A percentile compares a stretch with the other conserved stretches of the same genome.
These are phyloP conservation scores for Cryptocheilus praepositus DNA, from an alignment of 2,888 invertebrate genomes.

Conservation along the genomic window DNA sequence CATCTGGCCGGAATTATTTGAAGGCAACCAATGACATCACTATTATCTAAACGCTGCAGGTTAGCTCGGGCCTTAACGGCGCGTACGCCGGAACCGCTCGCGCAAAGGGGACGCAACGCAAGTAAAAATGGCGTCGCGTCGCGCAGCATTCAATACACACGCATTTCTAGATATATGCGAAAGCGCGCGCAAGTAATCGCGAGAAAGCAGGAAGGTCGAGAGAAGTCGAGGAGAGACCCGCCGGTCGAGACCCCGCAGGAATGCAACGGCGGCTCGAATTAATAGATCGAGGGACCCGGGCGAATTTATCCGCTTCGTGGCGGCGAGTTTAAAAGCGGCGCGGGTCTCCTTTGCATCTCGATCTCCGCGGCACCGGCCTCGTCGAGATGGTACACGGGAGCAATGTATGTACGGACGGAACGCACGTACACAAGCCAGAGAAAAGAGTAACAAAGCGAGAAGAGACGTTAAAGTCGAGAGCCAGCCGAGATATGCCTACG, in stretches of 20 bases:
- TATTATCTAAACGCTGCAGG: too few relatives aligned
- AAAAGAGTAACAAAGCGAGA: conserved; percentile 23
- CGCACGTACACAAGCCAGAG: not conserved
- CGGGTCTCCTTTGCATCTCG: conserved; percentile 69
- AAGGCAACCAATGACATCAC: too few relatives aligned
- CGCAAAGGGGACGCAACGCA: not conserved
- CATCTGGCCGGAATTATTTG: too few relatives aligned
- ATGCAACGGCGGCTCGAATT: conserved; percentile 71
- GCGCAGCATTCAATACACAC: conserved; percentile 12
- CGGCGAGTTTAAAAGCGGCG: conserved; percentile 68
- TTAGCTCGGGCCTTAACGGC: not conserved
- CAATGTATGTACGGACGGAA: too few relatives aligned
- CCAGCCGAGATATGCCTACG: conserved; percentile 43
- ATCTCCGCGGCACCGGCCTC: conserved; percentile 51
- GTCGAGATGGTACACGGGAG: conserved; percentile 14
- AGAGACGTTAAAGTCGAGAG: conserved; percentile 48
- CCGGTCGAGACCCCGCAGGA: conserved; percentile 66
- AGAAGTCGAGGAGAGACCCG: conserved; percentile 40
- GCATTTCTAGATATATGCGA: conserved; percentile 17
- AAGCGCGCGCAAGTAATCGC: conserved; percentile 46
- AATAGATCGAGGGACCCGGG: conserved; percentile 72
- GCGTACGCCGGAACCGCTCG: not conserved
- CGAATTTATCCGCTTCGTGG: conserved; percentile 72
- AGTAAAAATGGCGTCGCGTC: conserved; percentile 13
- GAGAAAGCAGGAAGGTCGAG: conserved; percentile 63